These are phyloP conservation scores for Micromys minutus DNA, from an alignment of 2,113 vertebrate genomes.

Conservation along the genomic window DNA sequence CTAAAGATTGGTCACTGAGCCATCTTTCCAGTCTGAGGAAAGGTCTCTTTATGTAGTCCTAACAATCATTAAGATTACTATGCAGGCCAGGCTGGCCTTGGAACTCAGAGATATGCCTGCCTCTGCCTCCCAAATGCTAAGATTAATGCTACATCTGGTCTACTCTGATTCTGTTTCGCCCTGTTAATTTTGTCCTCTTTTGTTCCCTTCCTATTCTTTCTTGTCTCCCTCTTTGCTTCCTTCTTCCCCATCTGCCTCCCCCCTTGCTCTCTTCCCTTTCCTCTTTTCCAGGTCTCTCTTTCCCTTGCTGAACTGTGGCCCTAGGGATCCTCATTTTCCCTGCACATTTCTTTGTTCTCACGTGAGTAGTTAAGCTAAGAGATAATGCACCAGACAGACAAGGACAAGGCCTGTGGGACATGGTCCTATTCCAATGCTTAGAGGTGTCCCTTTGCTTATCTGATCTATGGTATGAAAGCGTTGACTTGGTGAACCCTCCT, in stretches of 20 bases:
- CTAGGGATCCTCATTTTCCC: too few species aligned
- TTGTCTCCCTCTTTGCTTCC: background rate
- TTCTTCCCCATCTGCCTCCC: background rate
- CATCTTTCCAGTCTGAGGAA: background rate
- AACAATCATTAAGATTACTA: background rate
- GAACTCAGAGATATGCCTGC: background rate
- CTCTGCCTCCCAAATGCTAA: background rate
- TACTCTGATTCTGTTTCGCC: background rate
- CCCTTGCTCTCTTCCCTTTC: background rate
- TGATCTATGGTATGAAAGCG: background rate
- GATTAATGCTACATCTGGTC: background rate
- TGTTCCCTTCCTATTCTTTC: background rate
- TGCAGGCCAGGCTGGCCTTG: background rate
- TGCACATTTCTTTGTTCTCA: background rate
- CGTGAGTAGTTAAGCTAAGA: background rate
- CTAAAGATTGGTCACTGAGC: too few species aligned
- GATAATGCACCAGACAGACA: background rate
- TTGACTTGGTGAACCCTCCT: background rate
- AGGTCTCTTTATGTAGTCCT: background rate
- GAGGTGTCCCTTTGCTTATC: background rate
- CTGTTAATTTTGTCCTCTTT: too few species aligned
- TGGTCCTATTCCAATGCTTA: background rate
- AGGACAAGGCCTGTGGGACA: fast-evolving
- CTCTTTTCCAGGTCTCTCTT: background rate
- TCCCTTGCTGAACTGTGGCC: background rate